Conservation (phyloP, 2,113 vertebrate species). For the Podarcis cretensis region DNA sequence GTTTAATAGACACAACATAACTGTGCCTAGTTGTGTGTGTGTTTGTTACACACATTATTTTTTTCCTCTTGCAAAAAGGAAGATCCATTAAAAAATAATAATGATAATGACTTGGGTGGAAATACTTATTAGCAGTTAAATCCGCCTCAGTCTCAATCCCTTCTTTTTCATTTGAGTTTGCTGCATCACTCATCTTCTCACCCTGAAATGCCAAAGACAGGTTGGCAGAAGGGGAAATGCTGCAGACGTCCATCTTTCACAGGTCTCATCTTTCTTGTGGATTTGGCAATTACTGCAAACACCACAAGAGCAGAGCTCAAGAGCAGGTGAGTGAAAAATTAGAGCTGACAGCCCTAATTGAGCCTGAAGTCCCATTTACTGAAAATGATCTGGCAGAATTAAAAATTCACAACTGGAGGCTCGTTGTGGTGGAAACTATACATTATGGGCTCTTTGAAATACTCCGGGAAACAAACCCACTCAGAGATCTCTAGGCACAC, state of each 20-base stretch:
- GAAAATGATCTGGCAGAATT: slow-evolving; percentile 78
- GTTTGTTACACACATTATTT: neutral
- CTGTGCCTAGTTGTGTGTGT: too few relatives aligned
- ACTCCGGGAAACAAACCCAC: slow-evolving; percentile 60
- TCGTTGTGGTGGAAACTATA: slow-evolving; percentile 68
- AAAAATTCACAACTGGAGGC: slow-evolving; percentile 80
- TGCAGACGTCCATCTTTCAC: slow-evolving; percentile 39
- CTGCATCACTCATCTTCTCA: neutral
- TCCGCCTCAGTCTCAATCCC: neutral
- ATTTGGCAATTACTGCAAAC: slow-evolving; percentile 72
- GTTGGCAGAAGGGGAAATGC: slow-evolving; percentile 35
- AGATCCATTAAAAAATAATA: neutral
- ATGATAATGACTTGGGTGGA: neutral
- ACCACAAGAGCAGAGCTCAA: slow-evolving; percentile 64
- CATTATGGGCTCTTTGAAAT: slow-evolving; percentile 67
- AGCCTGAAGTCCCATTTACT: slow-evolving; percentile 78
- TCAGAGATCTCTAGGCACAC: slow-evolving; percentile 55
- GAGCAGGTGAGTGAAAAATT: slow-evolving; percentile 74
- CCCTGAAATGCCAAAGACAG: slow-evolving; percentile 1
- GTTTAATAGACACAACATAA: too few relatives aligned
- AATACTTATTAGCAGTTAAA: slow-evolving; percentile 14
- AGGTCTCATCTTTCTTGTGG: slow-evolving; percentile 64
- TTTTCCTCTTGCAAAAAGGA: neutral
- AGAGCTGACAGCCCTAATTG: slow-evolving; percentile 79
- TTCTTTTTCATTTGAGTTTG: slow-evolving; percentile 15